Base-by-base conservation (phyloP, 2,888 invertebrate species). In the Pomacea canaliculata region DNA sequence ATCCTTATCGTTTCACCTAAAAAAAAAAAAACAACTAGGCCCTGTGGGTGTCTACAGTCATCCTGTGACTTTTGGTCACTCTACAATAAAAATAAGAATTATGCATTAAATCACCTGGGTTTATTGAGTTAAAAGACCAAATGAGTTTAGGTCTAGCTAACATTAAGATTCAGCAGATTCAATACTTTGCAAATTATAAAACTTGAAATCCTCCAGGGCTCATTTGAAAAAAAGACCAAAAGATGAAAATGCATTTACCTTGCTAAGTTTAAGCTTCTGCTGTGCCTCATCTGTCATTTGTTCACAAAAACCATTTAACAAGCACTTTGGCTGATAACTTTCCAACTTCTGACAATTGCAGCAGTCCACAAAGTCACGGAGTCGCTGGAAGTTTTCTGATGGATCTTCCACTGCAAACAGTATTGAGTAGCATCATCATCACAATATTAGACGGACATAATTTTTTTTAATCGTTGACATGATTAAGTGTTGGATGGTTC, bases 311-410 rank as follows among this genome's bases (percentile, higher is more conserved):
- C 97, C 97, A 83, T 94, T 92, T n/a, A 90, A 87, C 13, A 97
- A 91, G 79, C 93, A 93, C 1, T 93, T 92, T 16, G 93, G 92
- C 63, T 93, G 91, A 87, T 95, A 97, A 73, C 94, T 93, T n/a
- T 94, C 92, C 62, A 97, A 91, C 18, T 92, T 91, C 84, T 93
- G 91, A 87, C 97, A 96, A 86, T 95, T 94, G 78, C 93, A 92
- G 8, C 94, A 93, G 82, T 98, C 98, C 0, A 97, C 94, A 91
- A 94, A 97, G 92, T 99, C 98, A 83, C 99, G 93, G 81, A 99
- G 93, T 77, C 95, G 93, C 89, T 96, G 95, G 88, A 98, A 99
- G 76, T 95, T 94, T 80, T 95, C 94, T 0, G 97, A 97, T 0
- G 99, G 98, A 91, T 97, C 97, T 92, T 99, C 99, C 51, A 98